A percentile compares a stretch with the other conserved stretches of the same genome.
These are phyloP conservation scores for Drosophila sordidapex DNA, from an alignment of 2,888 invertebrate genomes.

Conservation along the genomic window DNA sequence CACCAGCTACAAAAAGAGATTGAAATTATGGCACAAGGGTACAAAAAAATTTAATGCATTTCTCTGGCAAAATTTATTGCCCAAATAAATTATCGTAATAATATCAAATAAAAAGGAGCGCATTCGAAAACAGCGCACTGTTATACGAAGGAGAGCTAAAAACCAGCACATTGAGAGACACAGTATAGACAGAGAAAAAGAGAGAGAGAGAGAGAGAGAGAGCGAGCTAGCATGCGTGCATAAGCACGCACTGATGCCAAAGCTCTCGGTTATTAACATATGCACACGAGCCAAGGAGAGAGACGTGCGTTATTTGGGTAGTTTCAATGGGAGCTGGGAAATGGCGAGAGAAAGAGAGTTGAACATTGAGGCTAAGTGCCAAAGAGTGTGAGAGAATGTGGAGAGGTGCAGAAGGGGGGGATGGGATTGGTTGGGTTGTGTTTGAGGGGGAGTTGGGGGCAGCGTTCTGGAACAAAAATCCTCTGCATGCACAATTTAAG, in stretches of 20 bases:
- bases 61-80: constrained; percentile 81
- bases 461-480: constrained; percentile 77
- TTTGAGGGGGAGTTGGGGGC: constrained; percentile 16
- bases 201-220: constrained; percentile 3
- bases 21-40: constrained; percentile 70
- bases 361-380: constrained; percentile 56
- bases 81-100: constrained; percentile 82
- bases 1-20: constrained; percentile 50
- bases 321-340: constrained; percentile 1
- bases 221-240: constrained; percentile 43
- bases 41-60: constrained; percentile 77
- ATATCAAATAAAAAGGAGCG: constrained; percentile 74
- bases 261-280: constrained; percentile 78
- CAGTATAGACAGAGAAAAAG: background rate
- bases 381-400: constrained; percentile 16
- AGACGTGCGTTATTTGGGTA: constrained; percentile 24
- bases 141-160: constrained; percentile 1
- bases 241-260: constrained; percentile 59
- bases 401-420: background rate
- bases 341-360: constrained; percentile 24
- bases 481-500: constrained; percentile 79
- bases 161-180: constrained; percentile 3
- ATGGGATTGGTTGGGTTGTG: constrained; percentile 27
- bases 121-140: constrained; percentile 43
- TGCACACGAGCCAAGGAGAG: constrained; percentile 58